Evolutionary conservation across 2,888 invertebrate species (phyloP).

Genomic region (Escarpia spicata): DNA sequence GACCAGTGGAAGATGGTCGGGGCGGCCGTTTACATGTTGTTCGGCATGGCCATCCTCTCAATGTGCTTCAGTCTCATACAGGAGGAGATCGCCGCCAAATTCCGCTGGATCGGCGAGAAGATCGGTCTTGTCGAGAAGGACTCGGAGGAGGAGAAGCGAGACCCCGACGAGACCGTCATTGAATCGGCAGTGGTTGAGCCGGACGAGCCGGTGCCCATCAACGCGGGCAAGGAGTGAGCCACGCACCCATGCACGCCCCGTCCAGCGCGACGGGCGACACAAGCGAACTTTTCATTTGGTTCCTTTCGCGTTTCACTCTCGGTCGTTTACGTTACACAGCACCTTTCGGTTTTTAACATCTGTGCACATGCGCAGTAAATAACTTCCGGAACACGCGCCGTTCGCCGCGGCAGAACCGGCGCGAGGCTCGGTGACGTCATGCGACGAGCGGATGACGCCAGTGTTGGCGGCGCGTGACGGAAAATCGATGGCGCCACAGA

Average conservation of each 20-base stretch:
- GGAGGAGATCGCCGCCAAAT: constrained; percentile 63
- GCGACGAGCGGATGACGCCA: not conserved
- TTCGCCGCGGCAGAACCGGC: not conserved
- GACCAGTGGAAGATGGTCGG: constrained; percentile 59
- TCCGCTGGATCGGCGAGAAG: constrained; percentile 62
- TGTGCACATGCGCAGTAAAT: not conserved
- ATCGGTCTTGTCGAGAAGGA: constrained; percentile 58
- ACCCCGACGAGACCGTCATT: not conserved
- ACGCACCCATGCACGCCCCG: not conserved
- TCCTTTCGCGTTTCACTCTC: not conserved
- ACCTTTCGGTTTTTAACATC: constrained; percentile 1
- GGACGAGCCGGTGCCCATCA: not conserved
- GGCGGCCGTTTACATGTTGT: constrained; percentile 60
- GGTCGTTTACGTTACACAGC: not conserved
- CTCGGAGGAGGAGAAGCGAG: constrained; percentile 40
- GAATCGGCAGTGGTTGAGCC: not conserved
- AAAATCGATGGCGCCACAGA: not conserved
- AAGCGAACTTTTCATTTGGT: not conserved
- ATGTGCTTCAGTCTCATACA: constrained; percentile 66
- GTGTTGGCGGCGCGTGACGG: not conserved
- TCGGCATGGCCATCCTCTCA: constrained; percentile 66
- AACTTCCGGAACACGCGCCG: not conserved
- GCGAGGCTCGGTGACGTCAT: not conserved
- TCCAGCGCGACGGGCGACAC: not conserved
- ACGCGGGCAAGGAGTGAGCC: not conserved